A percentile compares a stretch with the other conserved stretches of the same genome.
phyloP scores from a whole-genome alignment of 2,888 invertebrate species.

The Zygaena filipendulae region DNA sequence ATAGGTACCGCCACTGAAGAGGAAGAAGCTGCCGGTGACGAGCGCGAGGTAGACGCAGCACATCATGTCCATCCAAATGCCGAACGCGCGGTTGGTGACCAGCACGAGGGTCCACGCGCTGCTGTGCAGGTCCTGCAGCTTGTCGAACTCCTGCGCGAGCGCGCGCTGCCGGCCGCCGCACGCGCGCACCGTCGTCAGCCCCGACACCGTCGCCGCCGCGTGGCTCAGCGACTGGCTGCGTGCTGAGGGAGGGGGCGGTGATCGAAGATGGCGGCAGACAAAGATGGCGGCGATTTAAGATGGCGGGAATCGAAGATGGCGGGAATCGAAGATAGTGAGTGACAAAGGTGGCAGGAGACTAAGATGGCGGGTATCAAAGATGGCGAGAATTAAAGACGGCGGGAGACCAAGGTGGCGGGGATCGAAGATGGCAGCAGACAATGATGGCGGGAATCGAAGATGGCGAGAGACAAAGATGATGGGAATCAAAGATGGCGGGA shows the following conservation, averaged over 20 bases:
- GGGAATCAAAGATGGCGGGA: too few relatives aligned
- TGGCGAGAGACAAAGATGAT: too few relatives aligned
- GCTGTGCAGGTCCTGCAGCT: conserved; percentile 71
- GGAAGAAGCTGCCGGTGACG: conserved; percentile 77
- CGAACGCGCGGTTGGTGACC: conserved; percentile 55
- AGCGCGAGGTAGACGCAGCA: conserved; percentile 63
- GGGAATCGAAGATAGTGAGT: too few relatives aligned
- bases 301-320: too few relatives aligned
- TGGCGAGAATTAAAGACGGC: too few relatives aligned
- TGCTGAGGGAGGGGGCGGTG: conserved; percentile 52
- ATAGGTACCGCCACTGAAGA: conserved; percentile 39
- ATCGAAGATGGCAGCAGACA: too few relatives aligned
- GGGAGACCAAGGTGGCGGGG: too few relatives aligned
- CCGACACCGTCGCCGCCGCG: conserved; percentile 82
- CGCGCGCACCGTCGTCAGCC: conserved; percentile 84
- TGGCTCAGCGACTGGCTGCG: conserved; percentile 89
- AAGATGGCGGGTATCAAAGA: too few relatives aligned
- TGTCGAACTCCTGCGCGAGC: conserved; percentile 76
- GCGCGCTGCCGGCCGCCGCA: conserved; percentile 74
- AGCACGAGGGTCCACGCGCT: conserved; percentile 68
- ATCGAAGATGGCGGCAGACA: too few relatives aligned
- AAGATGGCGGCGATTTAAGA: too few relatives aligned
- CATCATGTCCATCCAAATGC: conserved; percentile 67
- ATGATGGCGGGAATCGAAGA: too few relatives aligned
- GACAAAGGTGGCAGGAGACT: too few relatives aligned